Percentiles rank a stretch among this genome's conserved stretches.
Evolutionary conservation across 2,888 invertebrate genomes (phyloP).

Genomic region (Eustalomyia histrio): DNA sequence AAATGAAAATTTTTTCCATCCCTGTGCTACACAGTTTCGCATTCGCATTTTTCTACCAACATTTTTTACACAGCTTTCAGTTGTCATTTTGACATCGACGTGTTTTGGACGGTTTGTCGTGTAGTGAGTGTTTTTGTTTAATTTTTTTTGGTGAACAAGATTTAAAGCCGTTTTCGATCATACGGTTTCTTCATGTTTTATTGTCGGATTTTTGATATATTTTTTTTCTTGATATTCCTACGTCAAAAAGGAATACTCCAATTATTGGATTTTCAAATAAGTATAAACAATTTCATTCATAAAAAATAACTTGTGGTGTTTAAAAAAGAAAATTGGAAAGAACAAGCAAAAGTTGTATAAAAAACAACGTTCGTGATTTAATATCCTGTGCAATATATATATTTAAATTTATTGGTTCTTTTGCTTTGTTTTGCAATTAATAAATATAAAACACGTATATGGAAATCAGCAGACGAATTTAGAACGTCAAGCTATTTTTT

Average conservation of each 20-base stretch:
- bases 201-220: slow-evolving; percentile 5
- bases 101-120: slow-evolving; percentile 30
- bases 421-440: background rate
- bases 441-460: background rate
- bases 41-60: slow-evolving; percentile 35
- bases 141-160: slow-evolving; percentile 10
- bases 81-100: slow-evolving; percentile 68
- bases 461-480: slow-evolving; percentile 13
- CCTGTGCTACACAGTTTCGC: slow-evolving; percentile 40
- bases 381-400: slow-evolving; percentile 36
- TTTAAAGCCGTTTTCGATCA: slow-evolving; percentile 1
- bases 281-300: slow-evolving; percentile 21
- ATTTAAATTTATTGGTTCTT: slow-evolving; percentile 5
- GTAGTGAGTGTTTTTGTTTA: slow-evolving; percentile 12
- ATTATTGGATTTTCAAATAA: slow-evolving; percentile 20
- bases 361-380: background rate
- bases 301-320: slow-evolving; percentile 18
- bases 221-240: background rate
- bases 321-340: slow-evolving; percentile 9
- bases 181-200: background rate
- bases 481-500: slow-evolving; percentile 7
- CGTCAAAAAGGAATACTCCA: background rate
- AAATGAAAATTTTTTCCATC: slow-evolving; percentile 24
- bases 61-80: slow-evolving; percentile 59
- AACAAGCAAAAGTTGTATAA: background rate